Evolutionary conservation across 2,113 vertebrate genomes (phyloP).

Genomic region (Dipodomys stephensi): DNA sequence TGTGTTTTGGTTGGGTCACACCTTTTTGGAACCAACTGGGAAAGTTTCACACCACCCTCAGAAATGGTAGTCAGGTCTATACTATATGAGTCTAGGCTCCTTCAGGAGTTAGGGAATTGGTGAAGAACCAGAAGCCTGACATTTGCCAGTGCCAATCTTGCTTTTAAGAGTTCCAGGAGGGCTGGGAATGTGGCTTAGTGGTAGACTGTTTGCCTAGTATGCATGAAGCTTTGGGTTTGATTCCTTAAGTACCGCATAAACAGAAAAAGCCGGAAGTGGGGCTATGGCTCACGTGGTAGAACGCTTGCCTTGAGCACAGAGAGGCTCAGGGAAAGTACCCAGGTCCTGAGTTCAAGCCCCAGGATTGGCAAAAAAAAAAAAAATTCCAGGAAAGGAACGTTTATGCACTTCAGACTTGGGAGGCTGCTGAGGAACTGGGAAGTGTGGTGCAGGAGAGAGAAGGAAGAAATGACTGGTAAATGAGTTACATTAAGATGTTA

Average conservation of each 20-base stretch:
- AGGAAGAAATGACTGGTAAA: not conserved
- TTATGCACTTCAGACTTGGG: not conserved
- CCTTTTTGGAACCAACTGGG: not conserved
- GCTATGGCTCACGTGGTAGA: too few species aligned
- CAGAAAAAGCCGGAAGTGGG: too few species aligned
- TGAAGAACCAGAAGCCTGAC: not conserved
- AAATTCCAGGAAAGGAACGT: constrained; percentile 12
- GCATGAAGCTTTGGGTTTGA: too few species aligned
- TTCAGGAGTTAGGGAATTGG: not conserved
- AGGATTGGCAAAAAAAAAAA: not conserved
- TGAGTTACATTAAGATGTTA: not conserved
- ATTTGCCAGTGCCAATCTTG: not conserved
- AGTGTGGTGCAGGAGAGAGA: not conserved
- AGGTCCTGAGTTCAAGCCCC: too few species aligned
- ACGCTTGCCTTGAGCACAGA: too few species aligned
- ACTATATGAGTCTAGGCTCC: not conserved
- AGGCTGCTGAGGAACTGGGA: not conserved
- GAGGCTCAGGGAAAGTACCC: too few species aligned
- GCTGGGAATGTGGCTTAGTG: too few species aligned
- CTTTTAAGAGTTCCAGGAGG: not conserved
- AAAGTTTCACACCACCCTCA: not conserved
- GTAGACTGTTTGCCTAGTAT: too few species aligned
- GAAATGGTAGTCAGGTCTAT: not conserved
- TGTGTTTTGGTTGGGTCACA: too few species aligned
- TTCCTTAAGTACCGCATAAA: too few species aligned